Evolutionary conservation across 2,797 vertebrate species (phyloP).

Genomic region (Anas bahamensis): DNA sequence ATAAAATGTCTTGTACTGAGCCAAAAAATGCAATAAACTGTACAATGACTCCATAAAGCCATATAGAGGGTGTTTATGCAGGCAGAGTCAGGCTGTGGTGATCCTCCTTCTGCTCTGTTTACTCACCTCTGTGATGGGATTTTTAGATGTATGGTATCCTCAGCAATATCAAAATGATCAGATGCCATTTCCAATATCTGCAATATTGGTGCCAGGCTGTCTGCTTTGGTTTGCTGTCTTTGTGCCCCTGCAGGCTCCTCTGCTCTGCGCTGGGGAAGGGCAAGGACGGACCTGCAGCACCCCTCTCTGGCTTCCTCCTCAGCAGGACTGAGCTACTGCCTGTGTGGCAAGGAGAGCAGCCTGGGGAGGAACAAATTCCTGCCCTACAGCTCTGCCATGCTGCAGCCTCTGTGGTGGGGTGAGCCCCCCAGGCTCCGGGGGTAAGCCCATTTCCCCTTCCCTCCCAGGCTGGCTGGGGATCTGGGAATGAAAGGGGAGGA

Average conservation of each 20-base stretch:
- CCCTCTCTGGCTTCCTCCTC: no score
- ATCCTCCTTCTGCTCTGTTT: not conserved
- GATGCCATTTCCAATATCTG: not conserved
- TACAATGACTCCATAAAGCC: not conserved
- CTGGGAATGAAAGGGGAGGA: not conserved
- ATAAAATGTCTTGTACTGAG: not conserved
- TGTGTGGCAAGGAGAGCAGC: accelerated
- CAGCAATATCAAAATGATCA: not conserved
- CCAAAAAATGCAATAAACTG: not conserved
- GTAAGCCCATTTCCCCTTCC: not conserved
- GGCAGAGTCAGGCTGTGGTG: not conserved
- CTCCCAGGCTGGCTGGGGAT: not conserved
- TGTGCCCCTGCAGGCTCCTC: not conserved
- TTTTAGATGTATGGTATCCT: accelerated
- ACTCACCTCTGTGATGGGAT: not conserved
- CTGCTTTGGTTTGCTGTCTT: not conserved
- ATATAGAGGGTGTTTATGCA: not conserved
- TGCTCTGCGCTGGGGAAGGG: not conserved
- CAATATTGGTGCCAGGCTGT: accelerated
- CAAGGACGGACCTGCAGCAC: not conserved
- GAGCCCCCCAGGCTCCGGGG: not conserved
- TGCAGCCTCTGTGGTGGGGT: accelerated
- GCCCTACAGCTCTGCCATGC: not conserved
- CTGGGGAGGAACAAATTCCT: not conserved
- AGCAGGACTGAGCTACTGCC: not conserved